Conservation (phyloP, 2,113 vertebrate genomes). For the Illadopsis cleaveri region DNA sequence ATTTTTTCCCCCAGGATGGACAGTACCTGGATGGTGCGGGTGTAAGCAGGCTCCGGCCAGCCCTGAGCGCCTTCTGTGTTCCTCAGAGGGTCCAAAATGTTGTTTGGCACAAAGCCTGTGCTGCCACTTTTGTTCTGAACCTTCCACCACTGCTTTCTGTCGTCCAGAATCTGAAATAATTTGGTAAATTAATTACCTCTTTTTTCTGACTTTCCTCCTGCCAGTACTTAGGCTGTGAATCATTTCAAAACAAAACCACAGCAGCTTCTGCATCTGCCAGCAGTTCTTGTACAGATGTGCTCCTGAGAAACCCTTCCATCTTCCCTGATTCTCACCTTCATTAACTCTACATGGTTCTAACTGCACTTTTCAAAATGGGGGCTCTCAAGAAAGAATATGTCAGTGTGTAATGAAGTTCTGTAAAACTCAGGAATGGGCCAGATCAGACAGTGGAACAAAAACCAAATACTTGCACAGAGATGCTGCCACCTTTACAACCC, state of each 20-base stretch:
- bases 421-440: not conserved
- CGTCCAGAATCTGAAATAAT: constrained; percentile 86
- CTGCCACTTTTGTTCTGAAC: constrained; percentile 85
- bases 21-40: constrained; percentile 91
- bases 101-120: constrained; percentile 96
- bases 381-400: not conserved
- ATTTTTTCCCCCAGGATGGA: not conserved
- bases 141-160: constrained; percentile 98
- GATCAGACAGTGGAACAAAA: not conserved
- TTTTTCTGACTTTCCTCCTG: not conserved
- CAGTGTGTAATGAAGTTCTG: not conserved
- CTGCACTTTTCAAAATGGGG: not conserved
- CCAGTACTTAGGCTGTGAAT: too few relatives aligned
- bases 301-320: not conserved
- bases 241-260: not conserved
- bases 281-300: not conserved
- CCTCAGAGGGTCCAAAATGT: constrained; percentile 88
- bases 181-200: not conserved
- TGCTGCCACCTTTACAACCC: not conserved
- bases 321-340: not conserved
- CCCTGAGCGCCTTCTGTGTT: constrained; percentile 73
- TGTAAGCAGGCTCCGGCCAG: constrained; percentile 84
- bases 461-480: not conserved
- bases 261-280: not conserved
- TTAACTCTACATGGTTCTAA: not conserved